Evolutionary conservation across 2,797 vertebrate genomes (phyloP).

Genomic region (Gastrophryne carolinensis): DNA sequence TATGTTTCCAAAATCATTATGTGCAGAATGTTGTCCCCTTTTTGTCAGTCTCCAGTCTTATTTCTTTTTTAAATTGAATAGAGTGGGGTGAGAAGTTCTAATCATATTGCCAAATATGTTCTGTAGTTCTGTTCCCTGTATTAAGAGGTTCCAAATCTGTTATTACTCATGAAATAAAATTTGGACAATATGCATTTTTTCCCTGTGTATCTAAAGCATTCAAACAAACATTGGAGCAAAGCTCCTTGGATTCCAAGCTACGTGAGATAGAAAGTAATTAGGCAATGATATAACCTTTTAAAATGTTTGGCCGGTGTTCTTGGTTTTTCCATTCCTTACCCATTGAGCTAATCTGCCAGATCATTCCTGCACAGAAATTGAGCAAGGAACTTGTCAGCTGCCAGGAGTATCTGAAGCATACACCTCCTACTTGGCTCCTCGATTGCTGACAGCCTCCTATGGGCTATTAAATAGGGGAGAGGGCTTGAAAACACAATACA

Average conservation of each 20-base stretch:
- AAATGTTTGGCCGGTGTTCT: background rate
- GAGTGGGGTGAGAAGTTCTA: too few relatives aligned
- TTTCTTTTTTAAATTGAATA: too few relatives aligned
- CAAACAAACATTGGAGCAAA: background rate
- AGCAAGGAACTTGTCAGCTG: slow-evolving; percentile 34
- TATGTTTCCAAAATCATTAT: too few relatives aligned
- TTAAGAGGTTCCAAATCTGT: background rate
- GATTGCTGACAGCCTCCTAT: background rate
- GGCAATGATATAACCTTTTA: slow-evolving; percentile 38
- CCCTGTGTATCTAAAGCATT: background rate
- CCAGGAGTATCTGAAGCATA: slow-evolving; percentile 36
- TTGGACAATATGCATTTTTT: background rate
- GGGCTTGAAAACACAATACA: slow-evolving; percentile 17
- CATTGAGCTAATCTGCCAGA: slow-evolving; percentile 45
- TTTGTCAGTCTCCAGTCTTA: too few relatives aligned
- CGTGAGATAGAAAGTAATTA: slow-evolving; percentile 27
- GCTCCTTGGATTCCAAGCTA: background rate
- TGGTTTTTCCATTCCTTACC: slow-evolving; percentile 30
- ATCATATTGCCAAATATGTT: too few relatives aligned
- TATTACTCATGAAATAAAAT: background rate
- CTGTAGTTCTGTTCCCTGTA: too few relatives aligned
- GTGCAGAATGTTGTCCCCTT: too few relatives aligned
- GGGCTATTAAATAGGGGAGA: slow-evolving; percentile 26
- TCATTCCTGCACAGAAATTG: slow-evolving; percentile 46
- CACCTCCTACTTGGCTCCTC: slow-evolving; percentile 35